Percentiles rank a stretch among this genome's conserved stretches.
Evolutionary conservation across 1,140 invertebrate species (phyloP).

Genomic region (Pantala flavescens): DNA sequence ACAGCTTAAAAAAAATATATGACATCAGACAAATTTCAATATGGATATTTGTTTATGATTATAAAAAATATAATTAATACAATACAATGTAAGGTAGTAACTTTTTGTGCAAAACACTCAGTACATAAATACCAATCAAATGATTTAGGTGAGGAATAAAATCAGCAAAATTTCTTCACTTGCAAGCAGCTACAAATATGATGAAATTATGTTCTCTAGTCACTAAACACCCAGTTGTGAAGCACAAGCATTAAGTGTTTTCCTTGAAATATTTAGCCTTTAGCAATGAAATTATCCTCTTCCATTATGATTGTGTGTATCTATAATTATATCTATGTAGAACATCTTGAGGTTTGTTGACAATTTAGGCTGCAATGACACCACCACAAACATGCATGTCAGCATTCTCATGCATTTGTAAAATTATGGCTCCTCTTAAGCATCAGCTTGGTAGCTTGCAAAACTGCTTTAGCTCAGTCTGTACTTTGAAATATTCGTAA

Average conservation of each 20-base stretch:
- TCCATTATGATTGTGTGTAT: background rate
- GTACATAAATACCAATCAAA: background rate
- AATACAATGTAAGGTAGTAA: background rate
- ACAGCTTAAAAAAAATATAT: background rate
- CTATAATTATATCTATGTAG: background rate
- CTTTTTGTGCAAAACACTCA: background rate
- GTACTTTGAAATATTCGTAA: background rate
- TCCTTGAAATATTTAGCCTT: background rate
- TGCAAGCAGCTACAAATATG: background rate
- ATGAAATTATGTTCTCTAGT: background rate
- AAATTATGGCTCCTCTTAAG: background rate
- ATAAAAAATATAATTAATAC: background rate
- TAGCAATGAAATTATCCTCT: slow-evolving; percentile 2
- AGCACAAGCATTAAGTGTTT: background rate
- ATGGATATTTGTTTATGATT: background rate
- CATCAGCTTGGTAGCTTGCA: background rate
- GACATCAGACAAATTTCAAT: background rate
- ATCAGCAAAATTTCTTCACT: background rate
- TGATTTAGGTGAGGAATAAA: background rate
- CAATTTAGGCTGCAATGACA: background rate
- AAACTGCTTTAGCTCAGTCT: background rate
- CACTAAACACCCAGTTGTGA: background rate
- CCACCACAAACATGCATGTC: background rate
- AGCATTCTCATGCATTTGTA: background rate
- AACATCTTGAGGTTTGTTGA: background rate